Evolutionary conservation across 2,888 invertebrate species (phyloP), one percentile per base, ranked within the genome.

Genomic region (Cheilosia scutellata): DNA sequence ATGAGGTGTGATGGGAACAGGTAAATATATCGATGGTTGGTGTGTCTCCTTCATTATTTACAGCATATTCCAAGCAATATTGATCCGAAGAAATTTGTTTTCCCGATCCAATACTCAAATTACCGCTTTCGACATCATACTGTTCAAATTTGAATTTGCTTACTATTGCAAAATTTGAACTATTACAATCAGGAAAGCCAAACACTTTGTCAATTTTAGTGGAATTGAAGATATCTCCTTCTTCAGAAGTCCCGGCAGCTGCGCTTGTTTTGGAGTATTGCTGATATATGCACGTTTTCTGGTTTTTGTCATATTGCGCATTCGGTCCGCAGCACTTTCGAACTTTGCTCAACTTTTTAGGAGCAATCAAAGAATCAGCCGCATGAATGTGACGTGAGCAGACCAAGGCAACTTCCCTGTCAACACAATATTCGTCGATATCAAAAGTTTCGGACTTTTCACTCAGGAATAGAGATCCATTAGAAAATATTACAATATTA

Each of bases 271-370:
- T 37, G 20, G n/a, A 7, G 60, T 75, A 74, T 25, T 82, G 82
- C 66, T 77, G 76, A 74, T 86, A 68, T 29, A 68, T 92, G 91
- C 93, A 95, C 87, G 93, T 94, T 90, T 90, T 93, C 89, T 92
- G 93, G 76, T 89, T 93, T 90, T 94, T 94, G 90, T 94, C 94
- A 89, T 94, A 96, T 65, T 93, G 94, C 7, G 94, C 94, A 62
- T 94, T 93, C 65, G 93, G 93, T 3, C 95, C 95, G 91, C 97
- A 97, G 90, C 97, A 97, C 91, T 96, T 96, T 89, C 93, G 93
- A 20, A 86, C 40, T 86, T 82, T 82, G 16, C 20, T 82, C 7
- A 72, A 20, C 31, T 76, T 79, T 57, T 82, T 76, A 5, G 80
- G 80, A 27, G 66, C 86, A 62, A 68, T 77, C 29, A 86, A 37